Base-by-base conservation (phyloP, 2,888 invertebrate genomes). In the Ichneumoninae sp. region DNA sequence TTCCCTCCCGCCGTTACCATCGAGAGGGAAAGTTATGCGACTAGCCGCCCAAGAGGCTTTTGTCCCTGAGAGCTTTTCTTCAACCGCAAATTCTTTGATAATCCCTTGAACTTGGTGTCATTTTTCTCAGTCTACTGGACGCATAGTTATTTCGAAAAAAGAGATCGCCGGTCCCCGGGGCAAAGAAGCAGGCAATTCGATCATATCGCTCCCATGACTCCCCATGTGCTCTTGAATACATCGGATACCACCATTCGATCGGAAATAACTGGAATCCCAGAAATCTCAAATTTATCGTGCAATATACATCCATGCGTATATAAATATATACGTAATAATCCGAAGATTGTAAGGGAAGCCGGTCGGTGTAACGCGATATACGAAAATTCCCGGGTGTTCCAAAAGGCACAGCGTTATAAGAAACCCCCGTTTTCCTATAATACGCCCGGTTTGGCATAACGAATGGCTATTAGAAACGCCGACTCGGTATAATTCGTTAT, bases 381-480 rank as follows among this genome's bases (percentile, higher is more conserved):
- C 74, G 78, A 33, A 83, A 75, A 75, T 65, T 79, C 63, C 52
- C 54, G 16, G 50, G n/a, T n/a, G 22, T 65, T 30, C 44, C 10
- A 30, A 30, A 30, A n/a, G 10, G 47, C 60, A 36, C 7, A 40
- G 33, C 65, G 16, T 16, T n/a, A 30, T 63, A 65, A 57, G 73
- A 79, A 52, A 3, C 44, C 44, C 10, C 36, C 47, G 66, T 60
- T 66, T 77, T 82, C 40, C 75, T 71, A 77, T 83, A 83, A 78
- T 83, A 78, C 73, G 68, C 60, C 77, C 65, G 22, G 40, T 36
- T 70, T 19, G 77, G 40, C 22, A 40, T 83, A 83, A 83, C 57
- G 77, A 57, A 78, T 73, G 77, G 66, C 82, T 83, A 63, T 78
- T 83, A 78, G 82, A 83, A 83, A 78, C 71, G 77, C 77, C 77